These are phyloP conservation scores for Perca flavescens DNA, from an alignment of 2,113 vertebrate species.

Conservation along the genomic window DNA sequence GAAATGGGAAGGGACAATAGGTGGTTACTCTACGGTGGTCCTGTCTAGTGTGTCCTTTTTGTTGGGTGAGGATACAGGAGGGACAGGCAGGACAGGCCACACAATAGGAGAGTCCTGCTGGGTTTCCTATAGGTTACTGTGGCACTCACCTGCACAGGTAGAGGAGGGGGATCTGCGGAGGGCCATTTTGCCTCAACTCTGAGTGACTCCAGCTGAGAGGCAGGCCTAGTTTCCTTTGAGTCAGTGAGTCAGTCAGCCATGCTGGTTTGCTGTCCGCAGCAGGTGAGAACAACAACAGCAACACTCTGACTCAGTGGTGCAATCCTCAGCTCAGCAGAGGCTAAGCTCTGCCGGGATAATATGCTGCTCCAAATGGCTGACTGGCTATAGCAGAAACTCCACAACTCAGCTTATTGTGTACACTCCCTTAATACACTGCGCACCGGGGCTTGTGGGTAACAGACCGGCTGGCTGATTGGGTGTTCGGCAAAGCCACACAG, in stretches of 20 bases:
- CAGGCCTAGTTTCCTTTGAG: conserved; percentile 8
- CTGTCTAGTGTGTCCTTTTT: conserved; percentile 62
- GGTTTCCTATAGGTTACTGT: conserved; percentile 39
- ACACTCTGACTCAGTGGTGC: conserved; percentile 51
- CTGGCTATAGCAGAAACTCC: conserved; percentile 33
- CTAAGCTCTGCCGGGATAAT: conserved; percentile 65
- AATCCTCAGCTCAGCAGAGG: conserved; percentile 63
- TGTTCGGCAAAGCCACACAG: conserved; percentile 39
- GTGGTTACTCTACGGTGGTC: conserved; percentile 70
- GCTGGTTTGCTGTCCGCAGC: conserved; percentile 38
- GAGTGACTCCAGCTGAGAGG: conserved; percentile 18
- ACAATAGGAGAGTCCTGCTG: conserved; percentile 53
- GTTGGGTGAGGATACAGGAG: conserved; percentile 58
- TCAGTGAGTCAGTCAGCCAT: conserved; percentile 26
- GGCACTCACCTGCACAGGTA: conserved; percentile 73
- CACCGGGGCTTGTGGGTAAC: conserved; percentile 34
- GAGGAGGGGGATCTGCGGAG: conserved; percentile 70
- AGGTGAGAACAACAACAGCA: conserved; percentile 50
- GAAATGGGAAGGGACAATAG: conserved; percentile 58
- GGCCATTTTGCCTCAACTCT: conserved; percentile 59
- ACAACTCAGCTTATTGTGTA: conserved; percentile 53
- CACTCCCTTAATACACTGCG: conserved; percentile 31
- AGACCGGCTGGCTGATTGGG: conserved; percentile 52
- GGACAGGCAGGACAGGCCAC: conserved; percentile 58
- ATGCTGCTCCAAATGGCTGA: conserved; percentile 53